phyloP scores from a whole-genome alignment of 2,797 vertebrate species.

The Pseudocheirus occidentalis region DNA sequence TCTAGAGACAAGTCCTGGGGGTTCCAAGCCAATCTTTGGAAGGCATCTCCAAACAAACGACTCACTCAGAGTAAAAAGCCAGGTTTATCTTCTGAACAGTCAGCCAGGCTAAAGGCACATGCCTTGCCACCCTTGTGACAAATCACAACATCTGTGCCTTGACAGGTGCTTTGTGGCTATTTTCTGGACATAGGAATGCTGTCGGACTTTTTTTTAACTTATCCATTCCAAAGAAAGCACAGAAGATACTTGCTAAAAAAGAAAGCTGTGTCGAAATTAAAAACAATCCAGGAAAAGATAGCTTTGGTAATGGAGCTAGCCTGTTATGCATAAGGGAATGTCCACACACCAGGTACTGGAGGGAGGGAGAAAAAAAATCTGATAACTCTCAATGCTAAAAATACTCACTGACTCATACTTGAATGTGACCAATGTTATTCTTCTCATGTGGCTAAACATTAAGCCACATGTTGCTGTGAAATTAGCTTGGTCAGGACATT shows the following conservation, averaged over 20 bases:
- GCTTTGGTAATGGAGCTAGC: neutral
- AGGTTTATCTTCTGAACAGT: neutral
- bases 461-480: conserved; percentile 11
- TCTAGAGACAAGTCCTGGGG: neutral
- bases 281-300: neutral
- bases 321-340: neutral
- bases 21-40: neutral
- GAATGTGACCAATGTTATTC: conserved; percentile 38
- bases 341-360: conserved; percentile 37
- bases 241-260: neutral
- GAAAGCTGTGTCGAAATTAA: neutral
- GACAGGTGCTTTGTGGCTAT: neutral
- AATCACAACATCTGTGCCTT: neutral
- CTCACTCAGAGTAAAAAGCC: neutral
- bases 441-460: conserved; percentile 18
- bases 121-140: neutral
- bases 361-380: conserved; percentile 39
- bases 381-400: conserved; percentile 31
- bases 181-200: neutral
- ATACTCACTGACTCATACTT: neutral
- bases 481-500: conserved; percentile 15
- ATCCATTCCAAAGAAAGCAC: conserved; percentile 1
- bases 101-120: neutral
- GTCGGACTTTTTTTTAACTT: neutral
- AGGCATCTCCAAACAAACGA: neutral